phyloP scores from a whole-genome alignment of 2,888 invertebrate genomes.

The Cinara cedri region DNA sequence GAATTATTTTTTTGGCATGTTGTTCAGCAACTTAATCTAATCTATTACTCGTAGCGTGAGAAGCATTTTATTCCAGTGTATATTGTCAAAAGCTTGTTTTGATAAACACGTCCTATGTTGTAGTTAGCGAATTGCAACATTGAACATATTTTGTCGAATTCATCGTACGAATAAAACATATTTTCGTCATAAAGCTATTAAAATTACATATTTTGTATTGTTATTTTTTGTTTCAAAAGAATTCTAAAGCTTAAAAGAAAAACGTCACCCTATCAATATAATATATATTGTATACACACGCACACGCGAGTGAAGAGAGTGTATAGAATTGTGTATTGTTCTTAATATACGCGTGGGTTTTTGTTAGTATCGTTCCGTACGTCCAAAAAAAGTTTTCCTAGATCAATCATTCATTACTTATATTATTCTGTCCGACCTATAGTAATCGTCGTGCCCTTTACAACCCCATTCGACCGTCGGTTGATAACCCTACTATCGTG shows the following conservation, averaged over 20 bases:
- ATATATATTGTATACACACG: background rate
- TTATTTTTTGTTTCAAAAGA: background rate
- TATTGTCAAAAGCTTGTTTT: no score
- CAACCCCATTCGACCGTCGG: background rate
- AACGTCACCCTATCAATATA: background rate
- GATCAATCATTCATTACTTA: constrained; percentile 22
- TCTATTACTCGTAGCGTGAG: no score
- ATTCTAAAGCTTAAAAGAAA: background rate
- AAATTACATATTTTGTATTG: no score
- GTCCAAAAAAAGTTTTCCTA: constrained; percentile 18
- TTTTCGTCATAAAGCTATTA: no score
- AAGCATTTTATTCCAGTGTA: no score
- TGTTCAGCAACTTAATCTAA: no score
- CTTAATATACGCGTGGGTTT: background rate
- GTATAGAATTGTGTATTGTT: constrained; percentile 10
- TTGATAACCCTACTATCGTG: background rate
- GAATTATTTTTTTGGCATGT: no score
- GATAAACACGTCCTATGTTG: no score
- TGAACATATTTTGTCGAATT: no score
- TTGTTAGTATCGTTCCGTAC: constrained; percentile 3
- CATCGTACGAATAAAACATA: no score
- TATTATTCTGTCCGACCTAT: background rate
- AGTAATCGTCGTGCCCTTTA: background rate
- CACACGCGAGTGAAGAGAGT: background rate
- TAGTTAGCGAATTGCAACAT: no score